A percentile compares a stretch with the other conserved stretches of the same genome.
Evolutionary conservation across 2,888 invertebrate species (phyloP).

Genomic region (Hemicrepidius hirtus): DNA sequence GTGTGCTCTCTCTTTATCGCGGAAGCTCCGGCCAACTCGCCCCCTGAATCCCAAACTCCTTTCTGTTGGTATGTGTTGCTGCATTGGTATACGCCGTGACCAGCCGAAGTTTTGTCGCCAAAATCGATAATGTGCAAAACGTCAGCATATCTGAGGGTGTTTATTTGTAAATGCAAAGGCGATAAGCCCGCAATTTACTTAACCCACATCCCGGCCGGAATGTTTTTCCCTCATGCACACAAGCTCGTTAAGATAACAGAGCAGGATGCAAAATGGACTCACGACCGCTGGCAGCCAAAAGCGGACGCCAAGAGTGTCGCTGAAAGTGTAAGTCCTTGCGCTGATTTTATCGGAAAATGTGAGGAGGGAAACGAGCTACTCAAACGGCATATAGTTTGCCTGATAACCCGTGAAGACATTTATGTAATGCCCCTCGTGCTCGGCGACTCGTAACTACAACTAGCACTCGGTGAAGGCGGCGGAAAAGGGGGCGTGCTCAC

Average conservation of each 20-base stretch:
- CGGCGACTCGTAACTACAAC: slow-evolving; percentile 42
- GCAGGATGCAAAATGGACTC: slow-evolving; percentile 61
- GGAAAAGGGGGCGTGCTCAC: slow-evolving; percentile 45
- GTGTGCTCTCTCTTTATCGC: slow-evolving; percentile 59
- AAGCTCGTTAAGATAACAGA: slow-evolving; percentile 61
- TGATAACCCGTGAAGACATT: slow-evolving; percentile 63
- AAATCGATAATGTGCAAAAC: slow-evolving; percentile 51
- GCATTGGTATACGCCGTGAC: slow-evolving; percentile 34
- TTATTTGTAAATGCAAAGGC: slow-evolving; percentile 61
- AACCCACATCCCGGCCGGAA: slow-evolving; percentile 57
- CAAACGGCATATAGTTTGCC: slow-evolving; percentile 58
- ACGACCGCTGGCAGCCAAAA: slow-evolving; percentile 41
- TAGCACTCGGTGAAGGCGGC: slow-evolving; percentile 16
- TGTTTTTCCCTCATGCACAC: slow-evolving; percentile 58
- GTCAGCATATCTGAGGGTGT: slow-evolving; percentile 55
- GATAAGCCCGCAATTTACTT: slow-evolving; percentile 60
- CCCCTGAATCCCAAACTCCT: slow-evolving; percentile 56
- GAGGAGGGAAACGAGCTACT: slow-evolving; percentile 58
- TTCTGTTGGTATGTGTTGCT: slow-evolving; percentile 2
- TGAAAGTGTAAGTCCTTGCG: slow-evolving; percentile 49
- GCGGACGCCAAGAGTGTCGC: slow-evolving; percentile 52
- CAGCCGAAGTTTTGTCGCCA: slow-evolving; percentile 41
- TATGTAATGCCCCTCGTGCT: slow-evolving; percentile 56
- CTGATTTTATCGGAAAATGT: slow-evolving; percentile 58
- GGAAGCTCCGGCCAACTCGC: slow-evolving; percentile 53